Base-by-base conservation (phyloP, 1,140 invertebrate genomes). In the Pogonomyrmex californicus region DNA sequence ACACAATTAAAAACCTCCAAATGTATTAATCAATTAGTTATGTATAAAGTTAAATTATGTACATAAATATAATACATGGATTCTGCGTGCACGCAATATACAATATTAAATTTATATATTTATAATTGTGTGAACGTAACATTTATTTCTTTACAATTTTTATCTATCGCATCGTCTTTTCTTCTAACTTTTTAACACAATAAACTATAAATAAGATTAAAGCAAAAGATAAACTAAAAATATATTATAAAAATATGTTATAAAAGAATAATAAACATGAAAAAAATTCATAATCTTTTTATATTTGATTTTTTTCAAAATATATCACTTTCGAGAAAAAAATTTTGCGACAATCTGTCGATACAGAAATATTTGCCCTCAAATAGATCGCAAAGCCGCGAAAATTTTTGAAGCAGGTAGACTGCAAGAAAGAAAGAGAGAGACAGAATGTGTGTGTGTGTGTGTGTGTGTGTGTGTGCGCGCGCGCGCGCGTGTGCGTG, bases 21-120 rank as follows among this genome's bases (percentile, higher is more conserved):
- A 1, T 33, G 9, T 63, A 78, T 62, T 47, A 41, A 12, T 77
- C 62, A 44, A 77, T 78, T 78, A 63, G 41, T 63, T 77, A 36
- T 4, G 30, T 2, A 63, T 36, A 14, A 12, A 33, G 10, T 10
- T 77, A 36, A 77, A 60, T 62, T 33, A 47, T 7, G 44, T 54
- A 12, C 6, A 33, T 7, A 44, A 23, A 38, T 7, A 7, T 41
- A 36, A 12, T 51, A 33, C 44, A 33, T 4, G 9, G 1, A 49
- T 4, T 23, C 14, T 0, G 17, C 23, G 12, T 12, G 2, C 12
- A 10, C 9, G 47, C 51, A 14, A 54, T 51, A 33, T 38, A 54
- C 17, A 49, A 70, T 33, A 51, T 12, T 51, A 71, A 71, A 51
- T 71, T 71, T 51, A 30, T 14, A 51, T 51, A 71, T 51, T 71